phyloP scores from a whole-genome alignment of 2,113 vertebrate species.

The Gadus chalcogrammus region DNA sequence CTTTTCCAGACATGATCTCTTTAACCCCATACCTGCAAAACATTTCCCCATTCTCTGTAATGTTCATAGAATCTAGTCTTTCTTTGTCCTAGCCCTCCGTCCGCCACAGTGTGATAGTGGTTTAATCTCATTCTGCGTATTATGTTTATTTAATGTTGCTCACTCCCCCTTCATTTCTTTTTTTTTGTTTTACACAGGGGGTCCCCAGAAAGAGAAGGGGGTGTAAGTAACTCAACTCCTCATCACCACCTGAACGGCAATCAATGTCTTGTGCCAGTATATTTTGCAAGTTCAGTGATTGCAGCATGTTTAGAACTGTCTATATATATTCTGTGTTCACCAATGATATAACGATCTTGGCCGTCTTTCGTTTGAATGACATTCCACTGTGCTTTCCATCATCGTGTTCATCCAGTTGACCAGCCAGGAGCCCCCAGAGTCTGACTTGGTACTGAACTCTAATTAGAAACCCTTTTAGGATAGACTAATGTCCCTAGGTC shows the following conservation, averaged over 20 bases:
- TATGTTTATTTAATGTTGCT: too few species aligned
- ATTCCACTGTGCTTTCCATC: constrained; percentile 36
- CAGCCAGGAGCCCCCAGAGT: constrained; percentile 65
- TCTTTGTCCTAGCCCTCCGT: too few species aligned
- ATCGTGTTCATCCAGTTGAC: constrained; percentile 31
- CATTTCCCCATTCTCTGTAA: too few species aligned
- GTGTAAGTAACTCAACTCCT: constrained; percentile 80
- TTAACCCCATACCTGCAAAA: too few species aligned
- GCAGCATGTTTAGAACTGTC: neutral
- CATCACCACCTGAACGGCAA: neutral
- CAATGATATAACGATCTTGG: neutral
- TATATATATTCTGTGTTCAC: neutral
- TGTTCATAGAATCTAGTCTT: too few species aligned
- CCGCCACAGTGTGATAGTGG: too few species aligned
- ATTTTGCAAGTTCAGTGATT: neutral
- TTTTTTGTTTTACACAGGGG: constrained; percentile 76
- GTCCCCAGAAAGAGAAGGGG: constrained; percentile 92
- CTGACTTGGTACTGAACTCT: constrained; percentile 67
- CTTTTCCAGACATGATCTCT: too few species aligned
- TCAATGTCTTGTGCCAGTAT: neutral
- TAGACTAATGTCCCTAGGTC: constrained; percentile 28
- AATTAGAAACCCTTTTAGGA: constrained; percentile 21
- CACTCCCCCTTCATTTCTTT: constrained; percentile 3
- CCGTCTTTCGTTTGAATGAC: neutral
- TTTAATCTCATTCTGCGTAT: too few species aligned